Percentiles rank a stretch among this genome's conserved stretches.
Evolutionary conservation across 2,113 vertebrate genomes (phyloP).

Genomic region (Callithrix jacchus): DNA sequence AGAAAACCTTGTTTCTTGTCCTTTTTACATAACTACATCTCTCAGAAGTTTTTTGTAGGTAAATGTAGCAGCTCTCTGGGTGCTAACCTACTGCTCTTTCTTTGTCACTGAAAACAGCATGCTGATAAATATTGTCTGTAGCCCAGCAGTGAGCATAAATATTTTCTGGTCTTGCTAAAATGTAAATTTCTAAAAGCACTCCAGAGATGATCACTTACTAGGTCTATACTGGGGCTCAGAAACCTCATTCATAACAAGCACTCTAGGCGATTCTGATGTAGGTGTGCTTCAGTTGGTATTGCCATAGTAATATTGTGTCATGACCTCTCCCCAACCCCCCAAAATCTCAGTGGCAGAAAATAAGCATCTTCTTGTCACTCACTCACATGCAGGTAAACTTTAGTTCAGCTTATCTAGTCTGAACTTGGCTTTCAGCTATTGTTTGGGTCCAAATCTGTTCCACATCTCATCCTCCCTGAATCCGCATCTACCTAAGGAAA

Average conservation of each 20-base stretch:
- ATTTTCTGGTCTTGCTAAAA: not conserved
- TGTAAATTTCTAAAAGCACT: not conserved
- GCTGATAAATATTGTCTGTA: not conserved
- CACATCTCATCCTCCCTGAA: not conserved
- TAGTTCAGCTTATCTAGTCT: not conserved
- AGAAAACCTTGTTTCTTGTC: slow-evolving; percentile 39
- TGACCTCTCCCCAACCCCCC: not conserved
- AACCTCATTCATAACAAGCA: not conserved
- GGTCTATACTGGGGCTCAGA: not conserved
- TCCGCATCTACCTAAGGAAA: not conserved
- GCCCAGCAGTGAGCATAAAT: not conserved
- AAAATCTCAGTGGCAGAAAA: not conserved
- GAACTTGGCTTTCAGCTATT: not conserved
- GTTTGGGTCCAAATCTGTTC: not conserved
- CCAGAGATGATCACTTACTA: not conserved
- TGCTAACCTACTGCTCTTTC: slow-evolving; percentile 32
- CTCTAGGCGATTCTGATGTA: not conserved
- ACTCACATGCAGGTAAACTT: too few species aligned
- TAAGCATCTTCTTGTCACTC: not conserved
- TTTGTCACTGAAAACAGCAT: not conserved
- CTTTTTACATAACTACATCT: slow-evolving; percentile 1
- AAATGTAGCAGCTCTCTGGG: not conserved
- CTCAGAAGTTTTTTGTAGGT: not conserved
- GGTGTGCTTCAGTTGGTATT: not conserved
- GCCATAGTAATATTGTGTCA: not conserved